Base-by-base conservation (phyloP, 2,113 vertebrate species). In the Campylorhamphus procurvoides region DNA sequence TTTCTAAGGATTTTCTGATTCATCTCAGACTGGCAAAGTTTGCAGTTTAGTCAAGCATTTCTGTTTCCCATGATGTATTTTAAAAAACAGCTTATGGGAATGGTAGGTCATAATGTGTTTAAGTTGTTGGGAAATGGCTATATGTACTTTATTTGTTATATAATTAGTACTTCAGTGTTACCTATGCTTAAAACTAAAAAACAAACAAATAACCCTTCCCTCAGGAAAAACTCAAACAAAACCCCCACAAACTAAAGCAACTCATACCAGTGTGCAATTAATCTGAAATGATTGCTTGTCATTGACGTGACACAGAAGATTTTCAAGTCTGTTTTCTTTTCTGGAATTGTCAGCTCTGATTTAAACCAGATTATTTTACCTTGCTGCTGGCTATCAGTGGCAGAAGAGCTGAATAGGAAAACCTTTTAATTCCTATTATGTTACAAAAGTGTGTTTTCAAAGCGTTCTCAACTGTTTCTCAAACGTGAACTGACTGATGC, bases 121-220 rank as follows among this genome's bases (percentile, higher is more conserved):
- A 79, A 94, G 39, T 39, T 69, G 11, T 64, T 72, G 20, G 24
- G 14, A 79, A 86, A 39, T 47, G 63, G 18, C 33, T 71, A 1
- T 72, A 29, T 47, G 29, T 17, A 7, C 35, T 90, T 74, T 14
- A 16, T 73, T 68, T 50, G 7, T 39, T 85, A 14, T 17, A 14
- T 55, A 58, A 53, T 49, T 66, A 25, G 3, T 22, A 12, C 14
- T 79, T 85, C 33, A 42, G 6, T 7, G 40, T 40, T 40, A 40
- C 40, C 40, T 74, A 10, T 62, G 12, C 22, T 74, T 77, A 63
- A 79, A 71, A 71, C 20, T 18, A 42, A 60, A 50, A 46, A 58
- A 2, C 12, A 69, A 58, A 2, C 12, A 69, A 15, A 8, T 5
- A 46, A 47, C 7, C 5, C 1, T 10, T 6, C 7, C 7, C 2